These are phyloP conservation scores for Atrina japonica DNA, from an alignment of 2,888 invertebrate species.

Conservation along the genomic window DNA sequence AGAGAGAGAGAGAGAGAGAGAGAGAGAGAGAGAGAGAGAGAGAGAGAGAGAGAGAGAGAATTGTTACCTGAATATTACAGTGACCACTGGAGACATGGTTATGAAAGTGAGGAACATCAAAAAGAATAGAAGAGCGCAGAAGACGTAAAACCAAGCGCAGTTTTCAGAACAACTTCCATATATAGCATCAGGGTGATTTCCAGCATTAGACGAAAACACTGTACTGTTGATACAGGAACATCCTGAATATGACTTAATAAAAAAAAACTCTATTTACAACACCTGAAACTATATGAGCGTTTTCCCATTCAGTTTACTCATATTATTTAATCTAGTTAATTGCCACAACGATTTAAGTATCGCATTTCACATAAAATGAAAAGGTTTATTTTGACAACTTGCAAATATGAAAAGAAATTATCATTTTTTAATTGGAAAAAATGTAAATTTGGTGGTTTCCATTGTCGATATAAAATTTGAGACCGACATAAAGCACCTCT, in stretches of 20 bases:
- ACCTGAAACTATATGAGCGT: too few species aligned
- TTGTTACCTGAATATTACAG: constrained; percentile 59
- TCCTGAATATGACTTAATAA: constrained; percentile 25
- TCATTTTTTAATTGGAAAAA: too few species aligned
- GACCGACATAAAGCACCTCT: too few species aligned
- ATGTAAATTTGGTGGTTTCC: too few species aligned
- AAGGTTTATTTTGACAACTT: neutral
- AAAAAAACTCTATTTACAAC: neutral
- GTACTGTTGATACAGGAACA: constrained; percentile 29
- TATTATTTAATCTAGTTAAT: too few species aligned
- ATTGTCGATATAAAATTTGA: too few species aligned
- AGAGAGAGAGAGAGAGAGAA: neutral
- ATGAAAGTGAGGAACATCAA: constrained; percentile 59
- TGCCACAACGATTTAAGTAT: too few species aligned
- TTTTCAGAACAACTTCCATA: constrained; percentile 54
- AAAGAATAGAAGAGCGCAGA: constrained; percentile 50
- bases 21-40: neutral
- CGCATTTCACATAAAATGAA: too few species aligned
- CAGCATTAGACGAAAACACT: neutral
- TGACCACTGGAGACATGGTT: constrained; percentile 59
- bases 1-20: too few species aligned
- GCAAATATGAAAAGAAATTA: too few species aligned
- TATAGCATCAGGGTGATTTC: neutral
- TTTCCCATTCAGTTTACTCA: too few species aligned
- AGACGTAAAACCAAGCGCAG: constrained; percentile 57